Base-by-base conservation (phyloP, 2,797 vertebrate species). In the Dipus sagitta region DNA sequence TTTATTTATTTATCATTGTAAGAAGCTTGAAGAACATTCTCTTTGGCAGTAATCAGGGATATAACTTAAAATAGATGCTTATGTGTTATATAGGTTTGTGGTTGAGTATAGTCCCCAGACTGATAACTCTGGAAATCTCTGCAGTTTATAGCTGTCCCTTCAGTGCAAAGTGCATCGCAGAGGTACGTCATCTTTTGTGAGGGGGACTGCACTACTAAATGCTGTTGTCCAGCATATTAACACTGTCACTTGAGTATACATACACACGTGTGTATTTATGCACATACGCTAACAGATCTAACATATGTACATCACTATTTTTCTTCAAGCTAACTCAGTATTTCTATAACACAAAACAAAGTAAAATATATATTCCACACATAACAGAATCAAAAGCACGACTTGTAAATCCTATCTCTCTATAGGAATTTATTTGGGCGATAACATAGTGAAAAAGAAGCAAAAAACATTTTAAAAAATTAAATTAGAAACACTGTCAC, bases 91-190 rank as follows among this genome's bases (percentile, higher is more conserved):
- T 14, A 75, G 0, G 1, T 24, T 2, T n/a, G 78, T 91, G 86
- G 80, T 64, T 96, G 95, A 85, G 78, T 94, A 95, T 95, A 97
- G 96, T 80, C 38, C 38, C 38, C 94, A 95, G 88, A 30, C n/a
- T 26, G 62, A 93, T 38, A 91, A 84, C 91, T 10, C 30, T 91
- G 15, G 80, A 95, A 95, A 75, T 84, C 4, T 83, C 30, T 86
- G 30, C 1, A 78, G 81, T 38, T 90, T 81, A 34, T 54, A 20
- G 12, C 34, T 89, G n/a, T 74, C 75, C 76, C 76, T 38, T 79
- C 68, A 47, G 65, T 13, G 20, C 68, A 72, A 3, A n/a, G 18
- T 38, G 30, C 10, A 71, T 65, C 54, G 85, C 26, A 21, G 47
- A 58, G 47, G 58, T 30, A 79, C 24, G 13, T 92, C 34, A 81